Conservation (phyloP, 2,888 invertebrate genomes). For the Empis stercorea region DNA sequence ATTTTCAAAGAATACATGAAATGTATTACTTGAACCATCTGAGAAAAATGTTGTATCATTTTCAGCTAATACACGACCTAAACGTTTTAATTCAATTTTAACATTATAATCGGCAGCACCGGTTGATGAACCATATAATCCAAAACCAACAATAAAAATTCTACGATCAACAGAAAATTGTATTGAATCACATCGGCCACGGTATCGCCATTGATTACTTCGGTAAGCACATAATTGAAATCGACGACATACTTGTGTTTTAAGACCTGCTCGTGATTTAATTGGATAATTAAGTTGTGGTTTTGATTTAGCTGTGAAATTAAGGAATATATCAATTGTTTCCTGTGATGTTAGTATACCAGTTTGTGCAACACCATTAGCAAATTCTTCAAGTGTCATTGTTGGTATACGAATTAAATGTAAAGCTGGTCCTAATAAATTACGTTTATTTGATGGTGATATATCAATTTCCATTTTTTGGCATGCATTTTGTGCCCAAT, state of each 20-base stretch:
- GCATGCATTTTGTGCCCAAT: constrained; percentile 91
- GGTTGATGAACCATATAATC: constrained; percentile 89
- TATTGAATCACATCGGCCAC: constrained; percentile 92
- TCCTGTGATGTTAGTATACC: constrained; percentile 85
- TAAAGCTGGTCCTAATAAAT: constrained; percentile 62
- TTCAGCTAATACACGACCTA: constrained; percentile 78
- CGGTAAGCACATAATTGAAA: constrained; percentile 95
- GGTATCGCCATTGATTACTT: constrained; percentile 94
- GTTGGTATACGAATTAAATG: constrained; percentile 85
- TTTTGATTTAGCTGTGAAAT: constrained; percentile 83
- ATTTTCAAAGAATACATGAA: constrained; percentile 72
- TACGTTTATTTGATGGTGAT: constrained; percentile 65
- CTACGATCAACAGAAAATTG: constrained; percentile 92
- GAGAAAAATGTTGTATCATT: constrained; percentile 90
- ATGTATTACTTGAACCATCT: constrained; percentile 91
- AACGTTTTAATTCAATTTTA: constrained; percentile 82
- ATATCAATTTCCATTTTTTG: constrained; percentile 67
- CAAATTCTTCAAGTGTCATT: constrained; percentile 88
- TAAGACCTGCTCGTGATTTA: constrained; percentile 73
- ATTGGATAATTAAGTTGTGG: constrained; percentile 71
- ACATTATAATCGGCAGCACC: constrained; percentile 92
- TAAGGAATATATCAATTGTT: constrained; percentile 87
- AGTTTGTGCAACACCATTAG: constrained; percentile 87
- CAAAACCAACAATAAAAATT: constrained; percentile 92
- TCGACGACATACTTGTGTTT: constrained; percentile 88